Conservation (phyloP, 2,888 invertebrate genomes). For the Octonoba sinensis region DNA sequence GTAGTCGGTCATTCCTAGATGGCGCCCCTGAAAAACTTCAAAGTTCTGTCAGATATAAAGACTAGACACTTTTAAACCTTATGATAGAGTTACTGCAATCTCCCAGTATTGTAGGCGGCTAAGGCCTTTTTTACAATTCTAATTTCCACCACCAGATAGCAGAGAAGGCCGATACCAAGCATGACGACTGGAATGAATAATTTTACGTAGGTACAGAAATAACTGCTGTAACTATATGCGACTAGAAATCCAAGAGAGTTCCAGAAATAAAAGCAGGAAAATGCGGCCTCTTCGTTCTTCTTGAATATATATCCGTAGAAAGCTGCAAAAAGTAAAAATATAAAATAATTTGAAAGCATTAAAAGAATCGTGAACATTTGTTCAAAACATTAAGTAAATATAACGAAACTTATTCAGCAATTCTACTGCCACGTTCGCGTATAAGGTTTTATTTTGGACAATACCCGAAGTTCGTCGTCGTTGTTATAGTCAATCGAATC, state of each 20-base stretch:
- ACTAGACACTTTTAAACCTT: neutral
- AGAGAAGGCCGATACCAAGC: conserved; percentile 15
- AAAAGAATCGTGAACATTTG: too few species aligned
- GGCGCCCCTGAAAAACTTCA: too few species aligned
- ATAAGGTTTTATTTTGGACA: too few species aligned
- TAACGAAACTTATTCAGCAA: too few species aligned
- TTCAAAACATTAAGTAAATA: too few species aligned
- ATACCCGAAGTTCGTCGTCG: too few species aligned
- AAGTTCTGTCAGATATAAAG: too few species aligned
- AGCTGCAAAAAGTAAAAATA: conserved; percentile 12
- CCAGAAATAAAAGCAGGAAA: conserved; percentile 24
- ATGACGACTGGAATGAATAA: conserved; percentile 19
- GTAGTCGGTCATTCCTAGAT: too few species aligned
- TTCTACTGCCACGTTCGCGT: too few species aligned
- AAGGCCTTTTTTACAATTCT: neutral
- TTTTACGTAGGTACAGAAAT: conserved; percentile 22
- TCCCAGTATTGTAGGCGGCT: neutral
- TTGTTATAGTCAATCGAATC: too few species aligned
- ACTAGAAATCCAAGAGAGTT: conserved; percentile 16
- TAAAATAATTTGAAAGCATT: neutral
- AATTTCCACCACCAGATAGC: conserved; percentile 20
- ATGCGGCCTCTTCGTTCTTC: conserved; percentile 23
- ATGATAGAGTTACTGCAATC: neutral
- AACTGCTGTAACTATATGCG: conserved; percentile 20
- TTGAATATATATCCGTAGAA: conserved; percentile 32